These are phyloP conservation scores for Oryctes rhinoceros DNA, from an alignment of 1,140 invertebrate species.

Conservation along the genomic window DNA sequence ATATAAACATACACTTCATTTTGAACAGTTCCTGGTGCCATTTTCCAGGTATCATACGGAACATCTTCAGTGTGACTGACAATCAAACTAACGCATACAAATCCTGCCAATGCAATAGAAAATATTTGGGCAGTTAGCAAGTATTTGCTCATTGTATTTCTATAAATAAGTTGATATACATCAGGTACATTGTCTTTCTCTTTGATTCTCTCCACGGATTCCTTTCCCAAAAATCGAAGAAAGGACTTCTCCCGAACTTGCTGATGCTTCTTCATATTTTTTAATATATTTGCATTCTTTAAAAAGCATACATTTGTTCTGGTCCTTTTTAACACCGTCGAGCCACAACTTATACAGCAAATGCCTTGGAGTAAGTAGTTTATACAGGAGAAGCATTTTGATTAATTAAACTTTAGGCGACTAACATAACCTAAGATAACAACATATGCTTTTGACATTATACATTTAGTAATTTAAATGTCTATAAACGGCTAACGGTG, in stretches of 20 bases:
- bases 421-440: neutral
- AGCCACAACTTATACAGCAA: neutral
- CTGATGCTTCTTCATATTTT: neutral
- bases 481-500: neutral
- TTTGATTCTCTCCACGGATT: constrained; percentile 44
- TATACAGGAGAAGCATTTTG: neutral
- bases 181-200: constrained; percentile 52
- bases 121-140: constrained; percentile 46
- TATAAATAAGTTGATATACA: constrained; percentile 54
- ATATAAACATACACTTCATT: constrained; percentile 47
- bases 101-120: constrained; percentile 41
- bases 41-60: neutral
- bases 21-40: constrained; percentile 27
- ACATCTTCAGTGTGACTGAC: constrained; percentile 1
- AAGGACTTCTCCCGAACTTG: neutral
- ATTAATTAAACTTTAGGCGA: neutral
- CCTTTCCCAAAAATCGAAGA: neutral
- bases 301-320: neutral
- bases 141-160: constrained; percentile 51
- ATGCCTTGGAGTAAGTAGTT: neutral
- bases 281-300: neutral
- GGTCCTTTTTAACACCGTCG: neutral
- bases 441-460: neutral
- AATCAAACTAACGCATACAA: constrained; percentile 40
- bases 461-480: constrained; percentile 9